Evolutionary conservation across 2,888 invertebrate genomes (phyloP).

Genomic region (Automeris io): DNA sequence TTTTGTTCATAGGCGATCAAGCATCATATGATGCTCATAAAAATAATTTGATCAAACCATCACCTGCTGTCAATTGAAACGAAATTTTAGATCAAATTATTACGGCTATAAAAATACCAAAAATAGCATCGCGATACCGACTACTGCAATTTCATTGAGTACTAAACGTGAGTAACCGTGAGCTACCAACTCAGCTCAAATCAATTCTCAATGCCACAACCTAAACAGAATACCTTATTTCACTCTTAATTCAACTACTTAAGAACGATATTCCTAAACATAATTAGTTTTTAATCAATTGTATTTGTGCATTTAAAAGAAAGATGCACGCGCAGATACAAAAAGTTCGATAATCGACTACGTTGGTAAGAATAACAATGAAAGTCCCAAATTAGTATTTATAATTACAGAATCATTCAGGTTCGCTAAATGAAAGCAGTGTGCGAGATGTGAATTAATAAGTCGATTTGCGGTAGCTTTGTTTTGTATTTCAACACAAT

Average conservation of each 20-base stretch:
- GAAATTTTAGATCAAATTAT: constrained; percentile 50
- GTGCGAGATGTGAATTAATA: constrained; percentile 57
- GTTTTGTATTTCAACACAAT: constrained; percentile 18
- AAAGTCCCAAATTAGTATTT: constrained; percentile 66
- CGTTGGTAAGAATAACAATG: constrained; percentile 63
- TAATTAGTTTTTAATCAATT: constrained; percentile 25
- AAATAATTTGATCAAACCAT: constrained; percentile 32
- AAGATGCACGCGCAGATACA: constrained; percentile 50
- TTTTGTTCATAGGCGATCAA: too few relatives aligned
- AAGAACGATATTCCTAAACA: constrained; percentile 34
- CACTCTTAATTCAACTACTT: constrained; percentile 32
- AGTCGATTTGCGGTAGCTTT: constrained; percentile 28
- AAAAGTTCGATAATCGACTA: constrained; percentile 53
- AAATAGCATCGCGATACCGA: constrained; percentile 64
- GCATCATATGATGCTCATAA: too few relatives aligned
- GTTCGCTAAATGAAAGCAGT: constrained; percentile 47
- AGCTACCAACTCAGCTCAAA: constrained; percentile 45
- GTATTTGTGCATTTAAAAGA: constrained; percentile 39
- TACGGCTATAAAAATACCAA: constrained; percentile 62
- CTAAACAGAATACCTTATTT: constrained; percentile 22
- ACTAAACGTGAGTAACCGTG: constrained; percentile 70
- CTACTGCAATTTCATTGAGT: constrained; percentile 71
- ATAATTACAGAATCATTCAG: constrained; percentile 68
- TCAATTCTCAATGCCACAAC: constrained; percentile 37
- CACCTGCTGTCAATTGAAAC: constrained; percentile 46